Evolutionary conservation across 2,888 invertebrate species (phyloP).

Genomic region (Druceiella hillmani): DNA sequence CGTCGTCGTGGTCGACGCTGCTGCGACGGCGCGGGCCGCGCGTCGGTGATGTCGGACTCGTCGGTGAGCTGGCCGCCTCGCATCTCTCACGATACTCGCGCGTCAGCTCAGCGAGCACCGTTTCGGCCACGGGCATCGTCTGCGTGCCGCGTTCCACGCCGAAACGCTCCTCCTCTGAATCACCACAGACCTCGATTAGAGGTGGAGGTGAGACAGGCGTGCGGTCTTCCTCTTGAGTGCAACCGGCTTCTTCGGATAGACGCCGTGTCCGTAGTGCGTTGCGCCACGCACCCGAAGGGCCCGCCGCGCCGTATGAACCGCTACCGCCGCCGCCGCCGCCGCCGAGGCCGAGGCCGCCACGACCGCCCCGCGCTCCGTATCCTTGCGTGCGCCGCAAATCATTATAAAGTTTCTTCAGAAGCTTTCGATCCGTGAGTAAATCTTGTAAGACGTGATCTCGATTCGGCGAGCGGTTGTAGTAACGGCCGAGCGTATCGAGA

Average conservation of each 20-base stretch:
- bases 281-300: no score
- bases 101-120: slow-evolving; percentile 46
- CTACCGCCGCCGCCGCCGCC: slow-evolving; percentile 35
- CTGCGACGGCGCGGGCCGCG: slow-evolving; percentile 56
- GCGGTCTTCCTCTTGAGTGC: slow-evolving; percentile 30
- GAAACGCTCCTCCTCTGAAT: slow-evolving; percentile 51
- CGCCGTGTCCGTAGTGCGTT: slow-evolving; percentile 32
- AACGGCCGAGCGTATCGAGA: slow-evolving; percentile 61
- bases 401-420: slow-evolving; percentile 68
- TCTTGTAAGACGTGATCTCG: slow-evolving; percentile 67
- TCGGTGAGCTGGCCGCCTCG: slow-evolving; percentile 39
- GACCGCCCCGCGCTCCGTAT: slow-evolving; percentile 41
- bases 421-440: slow-evolving; percentile 65
- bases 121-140: slow-evolving; percentile 56
- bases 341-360: slow-evolving; percentile 40
- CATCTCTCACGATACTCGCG: slow-evolving; percentile 41
- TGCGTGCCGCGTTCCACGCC: slow-evolving; percentile 53
- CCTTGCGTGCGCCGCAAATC: slow-evolving; percentile 63
- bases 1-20: slow-evolving; percentile 78
- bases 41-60: slow-evolving; percentile 39
- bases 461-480: slow-evolving; percentile 60
- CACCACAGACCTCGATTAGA: slow-evolving; percentile 61
- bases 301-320: slow-evolving; percentile 22
- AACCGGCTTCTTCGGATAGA: slow-evolving; percentile 27
- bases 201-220: slow-evolving; percentile 57